Conservation (phyloP, 2,797 vertebrate species). For the Poliocrania exsul region DNA sequence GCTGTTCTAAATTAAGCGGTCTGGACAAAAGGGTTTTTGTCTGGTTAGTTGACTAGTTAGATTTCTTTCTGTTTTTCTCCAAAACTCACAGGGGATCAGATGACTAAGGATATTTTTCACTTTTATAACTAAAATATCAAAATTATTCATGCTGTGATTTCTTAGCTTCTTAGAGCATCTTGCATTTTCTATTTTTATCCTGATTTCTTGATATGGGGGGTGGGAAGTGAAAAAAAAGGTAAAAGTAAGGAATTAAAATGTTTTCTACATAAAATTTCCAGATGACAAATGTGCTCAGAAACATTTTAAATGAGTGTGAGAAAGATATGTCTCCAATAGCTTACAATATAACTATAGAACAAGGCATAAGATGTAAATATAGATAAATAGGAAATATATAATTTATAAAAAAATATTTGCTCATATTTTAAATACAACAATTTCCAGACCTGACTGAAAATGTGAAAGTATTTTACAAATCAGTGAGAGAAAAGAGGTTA, state of each 20-base stretch:
- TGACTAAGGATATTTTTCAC: background rate
- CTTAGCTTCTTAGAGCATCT: background rate
- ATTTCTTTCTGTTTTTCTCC: background rate
- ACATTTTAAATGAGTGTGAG: background rate
- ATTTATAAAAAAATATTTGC: background rate
- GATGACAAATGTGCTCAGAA: background rate
- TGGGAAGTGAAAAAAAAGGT: background rate
- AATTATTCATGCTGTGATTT: background rate
- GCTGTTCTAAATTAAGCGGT: slow-evolving; percentile 14
- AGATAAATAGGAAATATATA: background rate
- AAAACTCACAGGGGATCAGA: background rate
- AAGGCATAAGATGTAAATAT: background rate
- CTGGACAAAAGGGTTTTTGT: slow-evolving; percentile 31
- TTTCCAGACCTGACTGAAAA: background rate
- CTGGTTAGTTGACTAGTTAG: background rate
- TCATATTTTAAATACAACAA: background rate
- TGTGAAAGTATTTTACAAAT: background rate
- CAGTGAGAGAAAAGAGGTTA: background rate
- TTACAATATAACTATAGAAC: background rate
- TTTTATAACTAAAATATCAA: background rate
- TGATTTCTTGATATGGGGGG: background rate
- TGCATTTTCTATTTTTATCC: background rate
- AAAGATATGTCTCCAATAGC: background rate
- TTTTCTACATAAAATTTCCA: background rate
- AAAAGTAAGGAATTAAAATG: background rate